These are phyloP conservation scores for Sminthurides aquaticus DNA, from an alignment of 2,888 invertebrate species.

Conservation along the genomic window DNA sequence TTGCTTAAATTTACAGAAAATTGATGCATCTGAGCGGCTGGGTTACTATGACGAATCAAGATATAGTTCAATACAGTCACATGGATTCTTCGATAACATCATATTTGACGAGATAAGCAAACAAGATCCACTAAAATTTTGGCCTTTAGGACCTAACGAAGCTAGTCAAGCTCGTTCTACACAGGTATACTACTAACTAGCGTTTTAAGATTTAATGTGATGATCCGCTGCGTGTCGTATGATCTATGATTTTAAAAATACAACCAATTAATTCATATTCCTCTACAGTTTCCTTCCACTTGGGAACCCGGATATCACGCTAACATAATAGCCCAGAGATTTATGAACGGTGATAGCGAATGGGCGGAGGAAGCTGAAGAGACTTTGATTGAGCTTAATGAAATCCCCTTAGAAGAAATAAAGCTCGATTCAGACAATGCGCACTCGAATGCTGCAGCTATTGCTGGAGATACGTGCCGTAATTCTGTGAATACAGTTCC, in stretches of 20 bases:
- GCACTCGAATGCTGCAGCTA: not conserved
- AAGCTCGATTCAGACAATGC: no score
- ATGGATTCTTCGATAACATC: slow-evolving; percentile 76
- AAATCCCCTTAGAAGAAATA: no score
- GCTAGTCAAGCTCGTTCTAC: not conserved
- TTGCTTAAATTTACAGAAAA: slow-evolving; percentile 48
- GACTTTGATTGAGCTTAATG: not conserved
- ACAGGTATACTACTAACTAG: not conserved
- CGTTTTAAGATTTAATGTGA: not conserved
- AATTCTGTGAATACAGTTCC: not conserved
- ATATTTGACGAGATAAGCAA: slow-evolving; percentile 72
- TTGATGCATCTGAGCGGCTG: slow-evolving; percentile 70
- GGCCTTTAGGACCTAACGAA: not conserved
- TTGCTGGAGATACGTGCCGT: not conserved
- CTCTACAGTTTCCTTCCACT: not conserved
- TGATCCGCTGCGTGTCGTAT: no score
- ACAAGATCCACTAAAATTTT: slow-evolving; percentile 45
- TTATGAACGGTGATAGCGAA: not conserved
- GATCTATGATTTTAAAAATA: not conserved
- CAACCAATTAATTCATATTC: not conserved
- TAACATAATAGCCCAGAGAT: not conserved
- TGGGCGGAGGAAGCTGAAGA: not conserved
- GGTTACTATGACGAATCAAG: slow-evolving; percentile 68
- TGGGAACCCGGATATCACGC: not conserved
- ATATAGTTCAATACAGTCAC: slow-evolving; percentile 75